phyloP scores from a whole-genome alignment of 64 coral and sea anemone species.

The Dendronephthya gigantea region DNA sequence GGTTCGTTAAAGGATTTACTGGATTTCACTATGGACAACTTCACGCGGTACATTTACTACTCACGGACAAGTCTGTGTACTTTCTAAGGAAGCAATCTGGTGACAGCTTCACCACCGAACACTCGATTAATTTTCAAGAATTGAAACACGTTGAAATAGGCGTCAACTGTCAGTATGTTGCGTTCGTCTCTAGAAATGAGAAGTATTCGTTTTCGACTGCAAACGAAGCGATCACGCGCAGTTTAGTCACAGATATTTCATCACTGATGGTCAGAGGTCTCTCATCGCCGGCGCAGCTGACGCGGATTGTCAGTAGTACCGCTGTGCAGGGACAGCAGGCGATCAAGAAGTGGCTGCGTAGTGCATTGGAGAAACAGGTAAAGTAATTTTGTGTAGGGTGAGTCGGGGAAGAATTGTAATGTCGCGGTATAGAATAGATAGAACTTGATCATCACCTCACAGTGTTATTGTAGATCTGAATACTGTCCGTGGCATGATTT shows the following conservation, averaged over 20 bases:
- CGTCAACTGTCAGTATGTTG: neutral
- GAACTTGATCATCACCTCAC: no score
- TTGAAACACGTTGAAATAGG: neutral
- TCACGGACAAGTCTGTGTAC: neutral
- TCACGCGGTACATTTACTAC: neutral
- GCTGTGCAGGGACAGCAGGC: slow-evolving; percentile 1
- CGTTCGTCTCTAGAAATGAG: neutral
- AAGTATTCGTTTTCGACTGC: neutral
- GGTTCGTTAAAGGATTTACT: neutral
- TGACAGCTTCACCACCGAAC: neutral
- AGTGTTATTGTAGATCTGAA: neutral
- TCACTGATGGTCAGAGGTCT: neutral
- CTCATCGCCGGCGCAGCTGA: neutral
- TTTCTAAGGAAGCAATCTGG: neutral
- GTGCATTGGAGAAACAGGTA: neutral
- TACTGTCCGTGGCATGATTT: neutral
- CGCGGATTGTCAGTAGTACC: neutral
- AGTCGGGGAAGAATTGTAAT: no score
- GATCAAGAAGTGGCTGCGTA: neutral
- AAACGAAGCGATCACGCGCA: slow-evolving; percentile 2
- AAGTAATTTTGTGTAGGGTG: no score
- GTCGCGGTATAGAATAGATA: no score
- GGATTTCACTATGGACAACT: neutral
- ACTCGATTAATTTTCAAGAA: neutral
- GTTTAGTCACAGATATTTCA: neutral